Percentiles rank a stretch among this genome's conserved stretches.
Conservation (phyloP, 2,797 vertebrate species). For the Lophius americanus region DNA sequence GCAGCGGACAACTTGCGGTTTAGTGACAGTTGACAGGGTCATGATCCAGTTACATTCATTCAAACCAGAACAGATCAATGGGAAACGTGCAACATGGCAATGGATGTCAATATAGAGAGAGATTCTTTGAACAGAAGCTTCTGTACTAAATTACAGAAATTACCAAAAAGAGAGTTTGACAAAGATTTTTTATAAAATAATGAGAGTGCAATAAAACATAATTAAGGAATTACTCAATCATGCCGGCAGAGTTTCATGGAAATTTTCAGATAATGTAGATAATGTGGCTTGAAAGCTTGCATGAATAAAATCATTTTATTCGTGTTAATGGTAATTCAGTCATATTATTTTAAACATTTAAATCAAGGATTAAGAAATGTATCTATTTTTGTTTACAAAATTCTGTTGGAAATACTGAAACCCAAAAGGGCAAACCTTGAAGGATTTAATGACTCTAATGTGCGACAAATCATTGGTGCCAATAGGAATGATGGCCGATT, state of each 20-base stretch:
- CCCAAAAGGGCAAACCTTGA: constrained; percentile 2
- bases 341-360: background rate
- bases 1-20: constrained; percentile 48
- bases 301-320: background rate
- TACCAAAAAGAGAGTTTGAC: background rate
- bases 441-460: background rate
- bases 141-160: constrained; percentile 11
- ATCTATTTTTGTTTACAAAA: background rate
- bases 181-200: constrained; percentile 6
- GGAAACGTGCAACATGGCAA: constrained; percentile 32
- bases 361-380: background rate
- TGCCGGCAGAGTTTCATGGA: background rate
- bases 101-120: constrained; percentile 27
- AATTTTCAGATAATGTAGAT: constrained; percentile 4
- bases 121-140: background rate
- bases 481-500: constrained; percentile 26
- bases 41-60: constrained; percentile 51
- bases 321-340: background rate
- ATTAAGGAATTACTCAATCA: constrained; percentile 17
- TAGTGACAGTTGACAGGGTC: constrained; percentile 65
- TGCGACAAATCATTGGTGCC: constrained; percentile 27
- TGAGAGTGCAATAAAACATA: constrained; percentile 33
- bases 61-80: constrained; percentile 45
- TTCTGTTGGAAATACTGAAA: background rate
- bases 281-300: background rate